Evolutionary conservation across 2,113 vertebrate species (phyloP).

Genomic region (Gobio gobio): DNA sequence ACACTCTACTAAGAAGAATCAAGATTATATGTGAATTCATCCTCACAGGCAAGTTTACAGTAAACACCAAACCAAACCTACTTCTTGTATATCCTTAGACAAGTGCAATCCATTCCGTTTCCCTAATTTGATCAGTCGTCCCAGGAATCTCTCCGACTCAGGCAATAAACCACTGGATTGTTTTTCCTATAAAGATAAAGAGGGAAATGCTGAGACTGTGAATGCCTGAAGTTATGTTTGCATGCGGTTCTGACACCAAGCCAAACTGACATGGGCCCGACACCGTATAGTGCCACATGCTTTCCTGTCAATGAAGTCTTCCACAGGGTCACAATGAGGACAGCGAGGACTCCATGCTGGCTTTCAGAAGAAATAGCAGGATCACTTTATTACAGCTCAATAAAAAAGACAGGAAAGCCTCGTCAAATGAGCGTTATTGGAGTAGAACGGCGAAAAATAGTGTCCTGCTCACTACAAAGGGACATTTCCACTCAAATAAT

Average conservation of each 20-base stretch:
- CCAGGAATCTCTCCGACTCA: constrained; percentile 87
- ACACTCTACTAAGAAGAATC: too few relatives aligned
- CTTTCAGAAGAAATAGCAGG: background rate
- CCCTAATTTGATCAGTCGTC: constrained; percentile 86
- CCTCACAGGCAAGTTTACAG: background rate
- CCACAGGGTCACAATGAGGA: background rate
- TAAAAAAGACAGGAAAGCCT: constrained; percentile 16
- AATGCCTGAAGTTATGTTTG: constrained; percentile 17
- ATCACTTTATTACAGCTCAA: constrained; percentile 34
- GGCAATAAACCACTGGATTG: constrained; percentile 74
- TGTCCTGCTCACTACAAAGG: background rate
- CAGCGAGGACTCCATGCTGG: background rate
- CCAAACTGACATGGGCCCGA: background rate
- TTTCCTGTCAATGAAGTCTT: constrained; percentile 2
- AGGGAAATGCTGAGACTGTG: constrained; percentile 15
- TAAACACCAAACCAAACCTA: constrained; percentile 63
- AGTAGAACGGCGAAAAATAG: background rate
- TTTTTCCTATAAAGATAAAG: constrained; percentile 79
- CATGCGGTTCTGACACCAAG: background rate
- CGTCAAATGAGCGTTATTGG: background rate
- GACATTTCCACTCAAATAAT: background rate
- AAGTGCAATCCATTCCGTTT: constrained; percentile 91
- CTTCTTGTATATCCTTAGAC: constrained; percentile 84
- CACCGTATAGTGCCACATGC: background rate
- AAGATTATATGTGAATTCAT: background rate